A percentile compares a stretch with the other conserved stretches of the same genome.
phyloP scores from a whole-genome alignment of 2,888 invertebrate genomes.

The Apamea monoglypha region DNA sequence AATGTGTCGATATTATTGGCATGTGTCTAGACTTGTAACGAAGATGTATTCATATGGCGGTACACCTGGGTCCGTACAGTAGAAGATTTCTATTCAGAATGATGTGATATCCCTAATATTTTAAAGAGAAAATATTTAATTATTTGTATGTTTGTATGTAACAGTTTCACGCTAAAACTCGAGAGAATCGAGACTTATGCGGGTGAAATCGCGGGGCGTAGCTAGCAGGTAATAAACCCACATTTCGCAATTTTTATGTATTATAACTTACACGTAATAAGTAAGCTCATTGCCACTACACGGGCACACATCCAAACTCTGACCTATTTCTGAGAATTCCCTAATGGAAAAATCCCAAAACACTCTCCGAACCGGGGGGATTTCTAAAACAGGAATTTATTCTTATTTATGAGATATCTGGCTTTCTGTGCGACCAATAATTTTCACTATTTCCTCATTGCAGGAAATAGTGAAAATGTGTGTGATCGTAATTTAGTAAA shows the following conservation, averaged over 20 bases:
- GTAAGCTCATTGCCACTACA: neutral
- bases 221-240: too few species aligned
- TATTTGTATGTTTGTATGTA: too few species aligned
- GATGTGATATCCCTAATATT: neutral
- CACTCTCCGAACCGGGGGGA: too few species aligned
- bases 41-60: neutral
- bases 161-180: too few species aligned
- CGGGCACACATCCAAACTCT: neutral
- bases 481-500: constrained; percentile 4
- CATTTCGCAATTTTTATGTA: too few species aligned
- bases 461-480: too few species aligned
- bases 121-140: too few species aligned
- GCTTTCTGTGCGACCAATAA: neutral
- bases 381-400: neutral
- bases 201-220: too few species aligned
- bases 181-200: too few species aligned
- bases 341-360: too few species aligned
- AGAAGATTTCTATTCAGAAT: neutral
- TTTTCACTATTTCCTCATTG: neutral
- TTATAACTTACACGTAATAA: too few species aligned
- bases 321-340: neutral
- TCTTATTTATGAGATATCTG: neutral
- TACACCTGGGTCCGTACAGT: constrained; percentile 6
- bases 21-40: constrained; percentile 5
- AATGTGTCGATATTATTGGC: constrained; percentile 4